phyloP scores from a whole-genome alignment of 2,113 vertebrate genomes.

The Taurulus bubalis region DNA sequence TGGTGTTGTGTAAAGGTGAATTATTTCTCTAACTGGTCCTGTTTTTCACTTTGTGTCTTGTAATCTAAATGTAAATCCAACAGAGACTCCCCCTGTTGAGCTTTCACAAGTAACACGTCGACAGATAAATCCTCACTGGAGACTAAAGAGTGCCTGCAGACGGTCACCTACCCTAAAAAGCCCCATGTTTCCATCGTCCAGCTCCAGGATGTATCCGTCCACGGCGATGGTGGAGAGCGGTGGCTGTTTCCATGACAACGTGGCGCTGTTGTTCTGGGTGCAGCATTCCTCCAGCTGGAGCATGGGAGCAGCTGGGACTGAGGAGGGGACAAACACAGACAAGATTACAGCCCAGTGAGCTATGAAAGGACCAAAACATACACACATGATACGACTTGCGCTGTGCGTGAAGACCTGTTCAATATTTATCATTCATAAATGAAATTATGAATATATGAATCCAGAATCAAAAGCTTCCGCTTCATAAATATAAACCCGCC shows the following conservation, averaged over 20 bases:
- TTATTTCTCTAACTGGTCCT: slow-evolving; percentile 28
- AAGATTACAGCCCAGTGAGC: slow-evolving; percentile 57
- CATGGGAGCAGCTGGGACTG: slow-evolving; percentile 94
- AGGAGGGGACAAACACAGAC: slow-evolving; percentile 76
- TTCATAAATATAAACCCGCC: slow-evolving; percentile 6
- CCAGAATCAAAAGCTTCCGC: slow-evolving; percentile 19
- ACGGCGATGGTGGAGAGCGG: slow-evolving; percentile 93
- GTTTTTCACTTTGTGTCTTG: slow-evolving; percentile 15
- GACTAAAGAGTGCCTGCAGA: slow-evolving; percentile 9
- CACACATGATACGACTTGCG: slow-evolving; percentile 5
- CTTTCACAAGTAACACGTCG: background rate
- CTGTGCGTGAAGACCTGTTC: too few relatives aligned
- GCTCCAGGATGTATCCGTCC: slow-evolving; percentile 97
- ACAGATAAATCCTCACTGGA: slow-evolving; percentile 20
- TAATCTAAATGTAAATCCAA: slow-evolving; percentile 15
- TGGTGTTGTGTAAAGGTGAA: slow-evolving; percentile 36
- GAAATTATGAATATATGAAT: slow-evolving; percentile 10
- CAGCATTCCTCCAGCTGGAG: slow-evolving; percentile 98
- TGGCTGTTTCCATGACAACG: slow-evolving; percentile 98
- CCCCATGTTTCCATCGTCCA: slow-evolving; percentile 95
- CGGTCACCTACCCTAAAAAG: slow-evolving; percentile 91
- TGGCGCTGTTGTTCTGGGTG: slow-evolving; percentile 97
- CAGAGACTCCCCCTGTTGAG: background rate
- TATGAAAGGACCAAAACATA: background rate
- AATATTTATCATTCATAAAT: slow-evolving; percentile 17